These are phyloP conservation scores for Percina caprodes DNA, from an alignment of 2,113 vertebrate genomes.

Conservation along the genomic window DNA sequence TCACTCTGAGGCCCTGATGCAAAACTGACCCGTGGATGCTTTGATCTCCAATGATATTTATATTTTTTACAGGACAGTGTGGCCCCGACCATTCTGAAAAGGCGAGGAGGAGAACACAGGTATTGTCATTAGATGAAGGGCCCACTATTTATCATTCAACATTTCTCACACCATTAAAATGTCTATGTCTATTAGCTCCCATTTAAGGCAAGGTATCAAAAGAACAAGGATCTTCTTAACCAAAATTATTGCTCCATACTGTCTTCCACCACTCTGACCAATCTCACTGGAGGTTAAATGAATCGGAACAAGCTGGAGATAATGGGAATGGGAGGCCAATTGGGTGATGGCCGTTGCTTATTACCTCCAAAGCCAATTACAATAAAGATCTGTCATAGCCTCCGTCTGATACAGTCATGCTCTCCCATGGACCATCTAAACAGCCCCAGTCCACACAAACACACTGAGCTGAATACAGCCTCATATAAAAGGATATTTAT, in stretches of 20 bases:
- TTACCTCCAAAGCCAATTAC: constrained; percentile 72
- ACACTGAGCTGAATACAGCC: background rate
- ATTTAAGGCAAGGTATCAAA: constrained; percentile 35
- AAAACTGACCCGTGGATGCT: constrained; percentile 18
- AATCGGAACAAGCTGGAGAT: constrained; percentile 66
- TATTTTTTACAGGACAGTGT: background rate
- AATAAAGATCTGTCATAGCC: constrained; percentile 63
- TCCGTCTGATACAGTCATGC: constrained; percentile 23
- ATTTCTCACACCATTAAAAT: constrained; percentile 62
- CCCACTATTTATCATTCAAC: constrained; percentile 58
- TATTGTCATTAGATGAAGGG: constrained; percentile 15
- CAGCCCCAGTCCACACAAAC: constrained; percentile 23
- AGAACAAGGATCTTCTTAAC: constrained; percentile 40
- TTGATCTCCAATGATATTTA: constrained; percentile 7
- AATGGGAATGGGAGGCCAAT: constrained; percentile 60
- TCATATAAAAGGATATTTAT: constrained; percentile 10
- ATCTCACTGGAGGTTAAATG: constrained; percentile 70
- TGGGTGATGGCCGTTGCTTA: constrained; percentile 63
- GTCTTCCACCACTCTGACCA: constrained; percentile 41
- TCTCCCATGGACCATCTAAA: constrained; percentile 33
- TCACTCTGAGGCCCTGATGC: constrained; percentile 16
- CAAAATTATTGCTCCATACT: constrained; percentile 44
- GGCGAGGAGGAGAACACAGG: background rate
- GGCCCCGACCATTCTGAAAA: constrained; percentile 5
- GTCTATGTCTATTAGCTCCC: constrained; percentile 64